These are phyloP conservation scores for Zaprionus gabonicus DNA, from an alignment of 1,140 invertebrate genomes.

Conservation along the genomic window DNA sequence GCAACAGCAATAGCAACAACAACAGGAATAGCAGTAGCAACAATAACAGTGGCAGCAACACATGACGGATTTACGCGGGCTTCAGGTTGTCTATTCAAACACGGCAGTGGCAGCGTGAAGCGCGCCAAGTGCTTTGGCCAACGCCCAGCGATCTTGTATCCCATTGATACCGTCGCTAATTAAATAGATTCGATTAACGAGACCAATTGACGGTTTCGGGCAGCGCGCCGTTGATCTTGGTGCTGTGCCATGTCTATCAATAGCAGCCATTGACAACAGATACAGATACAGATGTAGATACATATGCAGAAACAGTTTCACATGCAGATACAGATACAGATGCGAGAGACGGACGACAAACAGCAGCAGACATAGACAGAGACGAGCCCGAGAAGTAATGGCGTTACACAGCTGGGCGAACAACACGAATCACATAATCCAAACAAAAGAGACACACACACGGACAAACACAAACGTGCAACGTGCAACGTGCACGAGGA, in stretches of 20 bases:
- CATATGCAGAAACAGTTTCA: conserved; percentile 16
- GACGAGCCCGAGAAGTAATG: conserved; percentile 35
- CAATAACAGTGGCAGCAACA: background rate
- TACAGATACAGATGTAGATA: background rate
- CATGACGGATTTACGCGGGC: conserved; percentile 36
- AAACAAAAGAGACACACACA: conserved; percentile 33
- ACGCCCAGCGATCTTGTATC: conserved; percentile 53
- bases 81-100: conserved; percentile 25
- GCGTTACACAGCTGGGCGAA: conserved; percentile 20
- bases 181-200: conserved; percentile 31
- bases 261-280: conserved; percentile 76
- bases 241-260: conserved; percentile 78
- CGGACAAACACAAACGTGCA: background rate
- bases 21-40: background rate
- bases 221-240: conserved; percentile 69
- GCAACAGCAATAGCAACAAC: background rate
- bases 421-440: conserved; percentile 37
- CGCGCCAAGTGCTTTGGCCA: conserved; percentile 37
- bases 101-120: background rate
- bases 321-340: conserved; percentile 11
- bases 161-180: conserved; percentile 31
- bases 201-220: conserved; percentile 24
- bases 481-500: background rate
- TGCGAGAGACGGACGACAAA: conserved; percentile 14
- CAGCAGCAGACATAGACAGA: conserved; percentile 32